These are phyloP conservation scores for Cygnus olor DNA, from an alignment of 2,797 vertebrate genomes.

Conservation along the genomic window DNA sequence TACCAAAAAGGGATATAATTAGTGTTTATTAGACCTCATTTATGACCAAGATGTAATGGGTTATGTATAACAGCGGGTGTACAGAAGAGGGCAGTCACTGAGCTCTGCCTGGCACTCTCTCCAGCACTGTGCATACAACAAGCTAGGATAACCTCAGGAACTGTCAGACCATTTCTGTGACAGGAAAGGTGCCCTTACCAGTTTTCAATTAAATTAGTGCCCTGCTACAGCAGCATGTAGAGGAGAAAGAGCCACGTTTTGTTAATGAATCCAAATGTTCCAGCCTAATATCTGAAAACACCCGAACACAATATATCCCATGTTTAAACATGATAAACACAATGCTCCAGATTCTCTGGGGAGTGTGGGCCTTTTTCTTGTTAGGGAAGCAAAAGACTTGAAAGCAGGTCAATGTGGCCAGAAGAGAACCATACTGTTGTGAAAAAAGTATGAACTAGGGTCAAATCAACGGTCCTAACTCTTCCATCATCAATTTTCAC, in stretches of 20 bases:
- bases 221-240: neutral
- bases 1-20: neutral
- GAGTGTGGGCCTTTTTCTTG: neutral
- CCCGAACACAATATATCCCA: neutral
- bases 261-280: neutral
- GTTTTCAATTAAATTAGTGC: neutral
- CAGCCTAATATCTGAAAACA: neutral
- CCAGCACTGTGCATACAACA: neutral
- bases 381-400: neutral
- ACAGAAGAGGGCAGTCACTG: neutral
- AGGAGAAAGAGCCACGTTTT: neutral
- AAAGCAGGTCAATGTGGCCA: neutral
- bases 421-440: neutral
- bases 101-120: neutral
- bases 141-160: neutral
- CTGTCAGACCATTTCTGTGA: neutral
- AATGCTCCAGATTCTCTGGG: neutral
- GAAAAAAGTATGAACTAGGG: neutral
- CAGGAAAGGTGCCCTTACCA: neutral
- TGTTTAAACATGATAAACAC: neutral
- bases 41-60: neutral
- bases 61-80: neutral
- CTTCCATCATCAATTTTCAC: neutral
- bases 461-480: neutral
- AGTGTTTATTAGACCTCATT: neutral